Base-by-base conservation (phyloP, 2,113 vertebrate species). In the Callorhinus ursinus region DNA sequence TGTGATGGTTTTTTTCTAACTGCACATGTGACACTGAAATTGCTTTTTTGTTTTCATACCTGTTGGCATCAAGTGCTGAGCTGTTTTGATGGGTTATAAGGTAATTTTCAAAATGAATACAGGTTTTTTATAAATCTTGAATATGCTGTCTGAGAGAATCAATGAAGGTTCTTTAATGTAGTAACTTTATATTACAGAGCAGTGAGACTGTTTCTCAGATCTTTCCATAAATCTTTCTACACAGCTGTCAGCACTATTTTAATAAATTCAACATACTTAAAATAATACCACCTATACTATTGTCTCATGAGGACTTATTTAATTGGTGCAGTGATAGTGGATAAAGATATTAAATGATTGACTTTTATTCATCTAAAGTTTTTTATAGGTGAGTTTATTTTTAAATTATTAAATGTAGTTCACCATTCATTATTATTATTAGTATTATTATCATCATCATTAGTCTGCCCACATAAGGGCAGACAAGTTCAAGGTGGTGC, bases 341-440 rank as follows among this genome's bases (percentile, higher is more conserved):
- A 26, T 91, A 83, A 92, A 82, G 71, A 59, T 93, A 61, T 81
- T 18, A 79, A 84, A 12, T 57, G 80, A 15, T 93, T 65, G 51
- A 89, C 59, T 36, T 71, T 65, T 36, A 71, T 36, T 97, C 2
- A 33, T 80, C 28, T 91, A 79, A 84, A 72, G 7, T 71, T 85
- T 39, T 90, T 82, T 51, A 28, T 72, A 59, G 36, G 19, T 90
- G 14, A 79, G 10, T 79, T 94, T 92, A 88, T 77, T 93, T 92
- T 80, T 86, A 80, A 89, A 71, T 51, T 31, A 33, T 55, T 90
- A 88, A 83, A 46, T 79, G 42, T 8, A 76, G 10, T 83, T 88
- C 4, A 26, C 15, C 33, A 59, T 21, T 80, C 22, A 39, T 87
- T 69, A 42, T 21, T 57, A 39, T 87, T 69, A 42, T 21, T 57